Evolutionary conservation across 2,797 vertebrate species (phyloP).

Genomic region (Cephalopachus bancanus): DNA sequence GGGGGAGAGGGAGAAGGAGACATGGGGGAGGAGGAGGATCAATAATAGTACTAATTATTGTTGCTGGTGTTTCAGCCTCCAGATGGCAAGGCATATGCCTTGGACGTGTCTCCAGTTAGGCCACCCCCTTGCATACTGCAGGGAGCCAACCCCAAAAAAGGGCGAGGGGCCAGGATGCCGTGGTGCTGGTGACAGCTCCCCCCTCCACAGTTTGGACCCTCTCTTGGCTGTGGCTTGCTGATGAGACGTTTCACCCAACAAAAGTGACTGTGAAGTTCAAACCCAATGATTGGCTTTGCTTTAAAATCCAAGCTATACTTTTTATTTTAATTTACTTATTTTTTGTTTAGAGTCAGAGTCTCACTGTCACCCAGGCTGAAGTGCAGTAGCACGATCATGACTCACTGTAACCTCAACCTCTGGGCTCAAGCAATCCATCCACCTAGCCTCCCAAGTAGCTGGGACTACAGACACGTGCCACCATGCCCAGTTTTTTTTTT

Average conservation of each 20-base stretch:
- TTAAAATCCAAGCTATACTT: conserved; percentile 45
- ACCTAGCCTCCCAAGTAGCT: too few relatives aligned
- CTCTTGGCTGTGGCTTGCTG: background rate
- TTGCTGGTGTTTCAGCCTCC: background rate
- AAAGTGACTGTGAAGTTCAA: background rate
- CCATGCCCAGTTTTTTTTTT: too few relatives aligned
- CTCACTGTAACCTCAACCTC: too few relatives aligned
- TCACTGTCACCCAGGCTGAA: too few relatives aligned
- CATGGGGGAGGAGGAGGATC: too few relatives aligned
- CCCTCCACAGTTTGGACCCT: background rate
- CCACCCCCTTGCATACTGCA: background rate
- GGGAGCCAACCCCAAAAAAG: background rate
- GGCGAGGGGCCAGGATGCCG: background rate
- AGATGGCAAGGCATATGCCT: background rate
- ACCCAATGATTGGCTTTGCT: background rate
- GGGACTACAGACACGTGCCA: too few relatives aligned
- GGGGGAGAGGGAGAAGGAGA: too few relatives aligned
- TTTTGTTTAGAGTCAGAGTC: too few relatives aligned
- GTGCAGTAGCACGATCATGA: too few relatives aligned
- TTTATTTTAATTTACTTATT: too few relatives aligned
- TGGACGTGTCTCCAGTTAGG: background rate
- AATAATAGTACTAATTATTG: background rate
- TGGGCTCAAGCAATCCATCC: too few relatives aligned
- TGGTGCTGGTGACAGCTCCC: accelerated
- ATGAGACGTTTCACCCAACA: background rate